Evolutionary conservation across 2,797 vertebrate species (phyloP), one percentile per base, ranked within the genome.

Genomic region (Coregonus sp.): DNA sequence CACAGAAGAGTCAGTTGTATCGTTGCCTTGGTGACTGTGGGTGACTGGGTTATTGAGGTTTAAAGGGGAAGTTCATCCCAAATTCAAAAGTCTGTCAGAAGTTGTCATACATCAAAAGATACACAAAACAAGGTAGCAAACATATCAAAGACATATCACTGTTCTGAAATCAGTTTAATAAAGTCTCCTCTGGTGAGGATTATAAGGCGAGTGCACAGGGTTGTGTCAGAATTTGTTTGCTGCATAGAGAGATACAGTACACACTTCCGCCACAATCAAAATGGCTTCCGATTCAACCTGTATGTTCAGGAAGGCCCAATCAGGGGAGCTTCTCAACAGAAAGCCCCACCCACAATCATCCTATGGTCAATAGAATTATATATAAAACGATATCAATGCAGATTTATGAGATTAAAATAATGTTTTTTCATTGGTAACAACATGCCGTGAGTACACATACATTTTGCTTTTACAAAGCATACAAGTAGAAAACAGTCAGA

Each of bases 151-250:
- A 75, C 16, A 52, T 6, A 56, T 25, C 18, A 12, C 3, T 52
- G 71, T 79, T 79, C 65, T 86, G 54, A 76, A 82, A 88, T 86
- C 78, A 81, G 71, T 89, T 91, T 89, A 88, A 78, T 88, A 79
- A 79, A 50, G 75, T 74, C 6, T 51, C 75, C 70, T 18, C 67
- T n/a, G 52, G 50, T 59, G 73, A 77, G 76, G 77, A 80, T 15
- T 6, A 16, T 88, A 88, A 90, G 86, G 86, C 85, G 81, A 82
- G 85, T 85, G 74, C 69, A 79, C 59, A 82, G 71, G 76, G 66
- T 75, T 66, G 20, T 75, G 75, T 54, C 12, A 67, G 61, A 54
- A 9, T 70, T 70, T 18, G 11, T 66, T 73, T 61, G 33, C 54
- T 77, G 37, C 68, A 75, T 33, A 66, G 33, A 61, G 4, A 61